Base-by-base conservation (phyloP, 2,113 vertebrate species). In the Erpornis zantholeuca region DNA sequence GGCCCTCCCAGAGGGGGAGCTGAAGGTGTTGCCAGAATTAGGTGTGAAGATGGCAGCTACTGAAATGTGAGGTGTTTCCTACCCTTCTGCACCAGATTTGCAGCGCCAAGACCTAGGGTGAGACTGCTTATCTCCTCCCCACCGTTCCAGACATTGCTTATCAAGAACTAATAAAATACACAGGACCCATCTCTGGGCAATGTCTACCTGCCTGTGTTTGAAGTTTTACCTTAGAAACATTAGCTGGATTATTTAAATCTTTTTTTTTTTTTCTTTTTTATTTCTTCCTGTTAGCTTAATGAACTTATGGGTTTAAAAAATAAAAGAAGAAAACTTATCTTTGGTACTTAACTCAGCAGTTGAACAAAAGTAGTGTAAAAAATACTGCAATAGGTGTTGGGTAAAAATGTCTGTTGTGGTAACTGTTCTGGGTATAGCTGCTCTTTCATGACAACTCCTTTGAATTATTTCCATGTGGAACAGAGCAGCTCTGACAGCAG, bases 401-500 rank as follows among this genome's bases (percentile, higher is more conserved):
- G 85, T 71, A 83, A 92, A 92, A 90, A 49, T 50, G 82, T 57
- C 71, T 19, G 1, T 81, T 88, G 61, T 77, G 52, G 92, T 90
- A 90, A 88, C 73, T 82, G 25, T 89, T 85, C 82, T 70, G 85
- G 47, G 64, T 77, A 45, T n/a, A 68, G 56, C 88, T 93, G 44
- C 38, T 92, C 56, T 93, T 90, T 60, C 6, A 3, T 88, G 79
- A 80, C 90, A 95, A 42, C 25, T 86, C 31, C 68, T 95, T 86
- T 92, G 90, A 93, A 90, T 96, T 94, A 93, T 78, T 93, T 96
- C 86, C 52, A 24, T 84, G 92, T 83, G 80, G 56, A 96, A 76
- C 49, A 90, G 60, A 93, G 52, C 56, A 75, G 71, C 49, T 93
- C 85, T 93, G 93, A 93, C 85, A 91, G 92, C 50, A 92, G 69